Base-by-base conservation (phyloP, 1,140 invertebrate species). In the Caenorhabditis remanei region DNA sequence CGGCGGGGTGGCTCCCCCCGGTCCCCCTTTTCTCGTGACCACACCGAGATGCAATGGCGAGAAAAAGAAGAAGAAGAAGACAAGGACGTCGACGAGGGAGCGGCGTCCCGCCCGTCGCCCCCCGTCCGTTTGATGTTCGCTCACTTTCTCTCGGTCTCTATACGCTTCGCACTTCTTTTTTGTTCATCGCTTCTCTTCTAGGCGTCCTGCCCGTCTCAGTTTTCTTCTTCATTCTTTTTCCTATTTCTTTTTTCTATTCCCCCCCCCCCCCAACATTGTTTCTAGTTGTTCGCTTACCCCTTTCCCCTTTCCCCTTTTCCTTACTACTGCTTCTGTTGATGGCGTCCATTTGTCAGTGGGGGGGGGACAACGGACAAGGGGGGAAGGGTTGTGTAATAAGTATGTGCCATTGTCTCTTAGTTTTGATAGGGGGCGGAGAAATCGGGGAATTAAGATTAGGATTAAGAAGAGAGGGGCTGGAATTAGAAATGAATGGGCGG, bases 231-330 rank as follows among this genome's bases (percentile, higher is more conserved):
- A n/a, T n/a, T n/a, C 13, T 65, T n/a, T n/a, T 41, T 24, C 21
- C 63, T 24, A 9, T 40, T 8, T 41, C 32, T 8, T 41, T n/a
- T 7, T 41, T 61, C 58, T 61, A 8, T n/a, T n/a, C 63, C 32
- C 8, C 63, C 7, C 63, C 7, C 63, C 63, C 32, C 8, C 63
- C 7, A 6, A 65, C 63, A 65, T 65, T 65, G 63, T 65, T 65
- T 65, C 63, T 65, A 65, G 63, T 65, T 65, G 63, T 65, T 65
- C 63, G 63, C 63, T n/a, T n/a, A n/a, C 63, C 24, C 40, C 7
- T 11, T 6, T 2, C 63, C 8, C 16, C 58, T 2, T 24, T n/a
- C 58, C 13, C 58, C 6, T 24, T n/a, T n/a, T n/a, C n/a, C n/a
- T n/a, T n/a, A n/a, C n/a, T n/a, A 19, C 58, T 61, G 7, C 58